Conservation (phyloP, 2,113 vertebrate genomes). For the Callipepla squamata region DNA sequence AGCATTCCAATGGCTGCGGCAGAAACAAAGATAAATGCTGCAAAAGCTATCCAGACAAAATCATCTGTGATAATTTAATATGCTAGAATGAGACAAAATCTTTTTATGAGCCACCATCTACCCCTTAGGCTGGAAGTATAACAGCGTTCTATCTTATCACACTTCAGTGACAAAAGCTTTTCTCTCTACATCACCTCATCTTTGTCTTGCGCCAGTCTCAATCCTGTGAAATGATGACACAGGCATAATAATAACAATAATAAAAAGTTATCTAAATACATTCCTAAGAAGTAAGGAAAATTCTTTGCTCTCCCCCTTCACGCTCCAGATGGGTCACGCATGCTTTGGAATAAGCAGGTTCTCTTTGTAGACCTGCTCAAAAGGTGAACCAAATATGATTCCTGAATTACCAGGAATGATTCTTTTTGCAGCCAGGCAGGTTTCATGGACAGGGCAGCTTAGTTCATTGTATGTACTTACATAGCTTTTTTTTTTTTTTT, state of each 20-base stretch:
- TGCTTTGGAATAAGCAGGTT: background rate
- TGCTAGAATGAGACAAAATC: background rate
- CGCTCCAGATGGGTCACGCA: background rate
- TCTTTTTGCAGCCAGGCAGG: background rate
- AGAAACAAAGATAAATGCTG: slow-evolving; percentile 20
- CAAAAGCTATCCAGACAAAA: slow-evolving; percentile 13
- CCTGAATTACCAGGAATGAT: background rate
- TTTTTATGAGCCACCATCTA: background rate
- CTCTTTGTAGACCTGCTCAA: background rate
- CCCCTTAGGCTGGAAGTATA: background rate
- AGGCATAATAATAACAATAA: background rate
- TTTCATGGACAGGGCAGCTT: background rate
- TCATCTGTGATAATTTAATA: background rate
- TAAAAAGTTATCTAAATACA: background rate
- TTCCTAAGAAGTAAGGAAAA: background rate
- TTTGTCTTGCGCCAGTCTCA: background rate
- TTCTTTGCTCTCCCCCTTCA: background rate
- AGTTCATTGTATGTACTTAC: background rate
- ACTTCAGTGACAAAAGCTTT: background rate
- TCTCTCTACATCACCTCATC: background rate
- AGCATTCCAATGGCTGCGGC: background rate
- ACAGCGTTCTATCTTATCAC: background rate
- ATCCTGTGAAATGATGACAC: background rate
- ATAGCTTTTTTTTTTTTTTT: background rate
- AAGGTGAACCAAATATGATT: background rate